Base-by-base conservation (phyloP, 2,113 vertebrate genomes). In the Phaethon lepturus region DNA sequence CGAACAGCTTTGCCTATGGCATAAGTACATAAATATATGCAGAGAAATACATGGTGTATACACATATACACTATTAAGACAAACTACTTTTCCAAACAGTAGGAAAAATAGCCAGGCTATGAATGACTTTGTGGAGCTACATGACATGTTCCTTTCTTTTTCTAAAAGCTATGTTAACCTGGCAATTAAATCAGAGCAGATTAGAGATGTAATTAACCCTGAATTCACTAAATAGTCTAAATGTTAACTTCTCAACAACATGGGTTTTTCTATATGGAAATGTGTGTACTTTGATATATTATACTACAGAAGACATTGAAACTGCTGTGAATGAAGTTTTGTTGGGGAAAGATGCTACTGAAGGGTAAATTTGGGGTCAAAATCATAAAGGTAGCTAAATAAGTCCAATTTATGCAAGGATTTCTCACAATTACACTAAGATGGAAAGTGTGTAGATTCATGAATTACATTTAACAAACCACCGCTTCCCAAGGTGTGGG, bases 1-100 rank as follows among this genome's bases (percentile, higher is more conserved):
- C 16, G 6, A 91, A 42, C 16, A 71, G 9, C 8, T 75, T 62
- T 55, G 18, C 8, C 4, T 49, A 33, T 71, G 13, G 1, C 18
- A 53, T 69, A 63, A 58, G 17, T 35, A 28, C 7, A 26, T 63
- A 60, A 50, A 62, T n/a, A 23, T 17, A 66, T 15, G 9, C 17
- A 53, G 11, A 85, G 8, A 55, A 81, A 72, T 66, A 50, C 4
- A 17, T 56, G 3, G 11, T 59, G 1, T 25, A 16, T 22, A 29
- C 3, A 28, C 1, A 18, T 2, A 5, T 25, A 13, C 9, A 42
- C 3, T 17, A 35, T 29, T 76, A 72, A 60, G 3, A 24, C 2
- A 55, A 85, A 13, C 0, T 67, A 8, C 1, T 59, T 63, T 89
- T 74, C 23, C 13, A 67, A 62, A 50, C 7, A 26, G 13, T 45